Evolutionary conservation across 2,113 vertebrate genomes (phyloP), one percentile per base, ranked within the genome.

Genomic region (Centropristis striata): DNA sequence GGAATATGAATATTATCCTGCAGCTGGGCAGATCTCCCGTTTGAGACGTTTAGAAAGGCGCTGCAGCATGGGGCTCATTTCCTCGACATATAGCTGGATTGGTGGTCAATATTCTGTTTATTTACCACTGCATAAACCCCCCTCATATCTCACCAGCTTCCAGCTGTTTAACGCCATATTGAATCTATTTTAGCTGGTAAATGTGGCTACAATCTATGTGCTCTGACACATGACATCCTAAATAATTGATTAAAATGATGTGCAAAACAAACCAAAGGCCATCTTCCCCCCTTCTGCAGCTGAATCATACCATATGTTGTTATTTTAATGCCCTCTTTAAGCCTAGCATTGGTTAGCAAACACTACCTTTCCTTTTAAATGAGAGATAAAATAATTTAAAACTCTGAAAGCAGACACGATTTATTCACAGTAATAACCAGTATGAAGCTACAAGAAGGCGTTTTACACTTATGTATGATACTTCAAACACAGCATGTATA

Each of bases 241-340:
- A 95, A 95, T 94, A 90, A 94, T 95, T 92, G 53, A 95, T 93
- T 76, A 2, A 74, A 80, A 85, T 64, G 71, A 86, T 81, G 88
- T 86, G 84, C 54, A 88, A 92, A 92, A 91, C 82, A 87, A 91
- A 84, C 82, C 57, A 66, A 71, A 76, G 64, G 76, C 71, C 68
- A 42, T 58, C 55, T 28, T 15, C 41, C 68, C 64, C n/a, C 42
- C 71, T 65, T 15, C 71, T 82, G 74, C 70, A 69, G 78, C 72
- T 49, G 23, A 74, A 61, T n/a, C 60, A 46, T 11, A 55, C 49
- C 54, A 68, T 21, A 51, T 71, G 53, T 20, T 60, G 54, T 63
- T 50, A 12, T 68, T 69, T 15, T 32, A 0, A 20, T 28, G 51
- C 23, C 32, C 70, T 44, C 44, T 15, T 58, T 28, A 12, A 77